These are phyloP conservation scores for Apodemia duryi DNA, from an alignment of 2,888 invertebrate species.

Conservation along the genomic window DNA sequence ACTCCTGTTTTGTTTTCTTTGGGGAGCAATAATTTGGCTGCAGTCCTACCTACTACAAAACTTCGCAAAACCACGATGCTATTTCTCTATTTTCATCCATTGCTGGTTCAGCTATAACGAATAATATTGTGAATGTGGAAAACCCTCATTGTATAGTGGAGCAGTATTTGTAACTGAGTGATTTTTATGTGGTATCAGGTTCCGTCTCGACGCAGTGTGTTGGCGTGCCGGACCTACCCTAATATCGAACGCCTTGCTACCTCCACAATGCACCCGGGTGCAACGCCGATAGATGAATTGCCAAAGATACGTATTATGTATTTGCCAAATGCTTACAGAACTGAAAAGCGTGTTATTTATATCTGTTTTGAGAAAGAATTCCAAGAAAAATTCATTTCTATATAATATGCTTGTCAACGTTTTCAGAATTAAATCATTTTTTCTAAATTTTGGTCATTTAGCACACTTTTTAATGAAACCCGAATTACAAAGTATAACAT, in stretches of 20 bases:
- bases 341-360: background rate
- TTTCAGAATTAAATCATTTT: too few species aligned
- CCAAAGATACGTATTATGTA: constrained; percentile 11
- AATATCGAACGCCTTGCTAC: constrained; percentile 53
- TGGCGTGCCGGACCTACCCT: constrained; percentile 64
- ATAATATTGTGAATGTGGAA: too few species aligned
- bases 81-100: constrained; percentile 32
- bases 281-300: constrained; percentile 34
- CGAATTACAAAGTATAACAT: too few species aligned
- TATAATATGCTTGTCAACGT: too few species aligned
- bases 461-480: too few species aligned
- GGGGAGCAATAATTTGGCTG: constrained; percentile 62
- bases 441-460: too few species aligned
- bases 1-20: constrained; percentile 57
- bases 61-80: background rate
- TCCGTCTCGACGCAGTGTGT: constrained; percentile 47
- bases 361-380: background rate
- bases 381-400: too few species aligned
- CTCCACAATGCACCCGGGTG: constrained; percentile 36
- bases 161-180: background rate
- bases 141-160: constrained; percentile 3
- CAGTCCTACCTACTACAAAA: constrained; percentile 38
- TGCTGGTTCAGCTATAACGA: constrained; percentile 28
- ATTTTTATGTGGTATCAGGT: constrained; percentile 37
- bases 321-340: constrained; percentile 9